A percentile compares a stretch with the other conserved stretches of the same genome.
These are phyloP conservation scores for Dromaius novaehollandiae DNA, from an alignment of 2,113 vertebrate genomes.

Conservation along the genomic window DNA sequence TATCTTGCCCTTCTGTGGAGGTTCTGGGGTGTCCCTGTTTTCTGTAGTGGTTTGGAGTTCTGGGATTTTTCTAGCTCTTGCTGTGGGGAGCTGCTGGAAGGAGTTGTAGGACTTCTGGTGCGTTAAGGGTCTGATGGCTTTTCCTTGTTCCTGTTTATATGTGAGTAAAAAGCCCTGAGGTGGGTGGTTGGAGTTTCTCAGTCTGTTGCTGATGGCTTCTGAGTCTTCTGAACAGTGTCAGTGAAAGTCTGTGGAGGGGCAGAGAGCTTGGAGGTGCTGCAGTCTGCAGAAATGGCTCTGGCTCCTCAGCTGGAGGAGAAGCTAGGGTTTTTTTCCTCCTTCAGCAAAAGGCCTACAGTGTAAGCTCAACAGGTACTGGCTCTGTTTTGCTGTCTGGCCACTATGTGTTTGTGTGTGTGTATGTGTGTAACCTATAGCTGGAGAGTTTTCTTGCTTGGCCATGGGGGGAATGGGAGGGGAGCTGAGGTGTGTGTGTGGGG, in stretches of 20 bases:
- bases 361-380: background rate
- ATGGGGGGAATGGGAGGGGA: accelerated
- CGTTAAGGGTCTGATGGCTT: background rate
- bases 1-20: background rate
- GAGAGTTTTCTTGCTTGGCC: background rate
- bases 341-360: background rate
- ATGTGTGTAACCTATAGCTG: background rate
- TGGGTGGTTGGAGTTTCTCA: background rate
- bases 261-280: background rate
- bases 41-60: background rate
- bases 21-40: background rate
- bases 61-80: background rate
- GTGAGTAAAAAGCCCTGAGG: background rate
- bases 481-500: background rate
- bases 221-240: background rate
- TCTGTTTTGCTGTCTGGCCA: background rate
- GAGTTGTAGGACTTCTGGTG: background rate
- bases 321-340: background rate
- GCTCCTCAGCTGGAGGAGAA: background rate
- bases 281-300: background rate
- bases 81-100: background rate
- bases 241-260: background rate
- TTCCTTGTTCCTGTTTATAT: background rate
- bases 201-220: background rate
- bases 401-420: accelerated